phyloP scores from a whole-genome alignment of 2,888 invertebrate species.

The Anoplius nigerrimus region DNA sequence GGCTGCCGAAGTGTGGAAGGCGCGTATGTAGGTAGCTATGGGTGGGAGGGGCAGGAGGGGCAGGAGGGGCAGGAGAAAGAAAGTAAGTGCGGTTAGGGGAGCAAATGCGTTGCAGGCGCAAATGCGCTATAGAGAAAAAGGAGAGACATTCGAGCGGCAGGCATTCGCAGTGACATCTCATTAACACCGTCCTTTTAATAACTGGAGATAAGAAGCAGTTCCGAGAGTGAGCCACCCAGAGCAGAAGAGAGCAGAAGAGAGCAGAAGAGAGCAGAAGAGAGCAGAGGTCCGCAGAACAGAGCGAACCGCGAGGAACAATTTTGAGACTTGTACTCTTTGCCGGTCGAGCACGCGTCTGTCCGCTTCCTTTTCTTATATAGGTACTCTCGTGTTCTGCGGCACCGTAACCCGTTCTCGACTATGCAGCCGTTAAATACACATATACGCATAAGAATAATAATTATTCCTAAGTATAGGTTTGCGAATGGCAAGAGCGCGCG shows the following conservation, averaged over 20 bases:
- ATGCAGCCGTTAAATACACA: conserved; percentile 48
- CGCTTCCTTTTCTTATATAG: conserved; percentile 26
- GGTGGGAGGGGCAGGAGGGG: no score
- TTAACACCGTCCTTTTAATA: conserved; percentile 61
- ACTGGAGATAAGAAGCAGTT: conserved; percentile 60
- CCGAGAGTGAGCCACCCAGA: conserved; percentile 20
- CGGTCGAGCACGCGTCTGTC: conserved; percentile 2
- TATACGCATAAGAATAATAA: conserved; percentile 62
- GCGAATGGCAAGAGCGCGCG: conserved; percentile 54
- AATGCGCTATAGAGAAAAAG: neutral
- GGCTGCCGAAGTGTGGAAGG: no score
- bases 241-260: no score
- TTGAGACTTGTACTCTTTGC: no score
- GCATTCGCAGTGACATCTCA: conserved; percentile 50
- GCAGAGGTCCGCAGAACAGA: no score
- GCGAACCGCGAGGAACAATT: conserved; percentile 10
- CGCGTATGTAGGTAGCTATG: no score
- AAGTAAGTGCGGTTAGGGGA: no score
- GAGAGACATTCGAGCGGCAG: conserved; percentile 1
- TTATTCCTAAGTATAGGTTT: conserved; percentile 61
- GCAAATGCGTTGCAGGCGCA: no score
- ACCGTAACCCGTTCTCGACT: conserved; percentile 14
- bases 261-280: no score
- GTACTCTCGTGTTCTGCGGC: neutral
- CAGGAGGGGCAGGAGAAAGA: no score